These are phyloP conservation scores for Brachyrhaphis roseni DNA, from an alignment of 2,797 vertebrate species.

Conservation along the genomic window DNA sequence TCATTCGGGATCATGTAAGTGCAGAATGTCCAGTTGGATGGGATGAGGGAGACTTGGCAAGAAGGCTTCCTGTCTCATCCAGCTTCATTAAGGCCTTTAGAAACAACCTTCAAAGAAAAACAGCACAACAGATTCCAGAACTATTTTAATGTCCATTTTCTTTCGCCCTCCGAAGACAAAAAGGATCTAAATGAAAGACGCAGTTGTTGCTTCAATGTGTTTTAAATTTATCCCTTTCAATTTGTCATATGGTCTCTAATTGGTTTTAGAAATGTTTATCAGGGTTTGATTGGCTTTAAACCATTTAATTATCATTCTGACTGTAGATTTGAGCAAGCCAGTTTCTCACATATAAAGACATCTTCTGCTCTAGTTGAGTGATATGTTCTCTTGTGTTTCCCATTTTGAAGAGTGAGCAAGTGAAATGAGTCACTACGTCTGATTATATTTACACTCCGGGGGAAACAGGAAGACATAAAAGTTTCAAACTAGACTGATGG, in stretches of 20 bases:
- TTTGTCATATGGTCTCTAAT: neutral
- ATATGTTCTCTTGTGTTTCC: neutral
- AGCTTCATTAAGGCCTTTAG: slow-evolving; percentile 27
- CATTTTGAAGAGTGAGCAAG: neutral
- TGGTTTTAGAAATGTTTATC: neutral
- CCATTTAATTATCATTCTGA: neutral
- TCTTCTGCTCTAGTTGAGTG: neutral
- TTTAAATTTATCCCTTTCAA: neutral
- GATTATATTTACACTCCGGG: neutral
- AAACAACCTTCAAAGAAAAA: slow-evolving; percentile 29
- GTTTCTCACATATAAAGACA: neutral
- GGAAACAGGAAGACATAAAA: neutral
- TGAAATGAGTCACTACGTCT: neutral
- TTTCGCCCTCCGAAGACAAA: neutral
- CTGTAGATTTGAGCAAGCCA: neutral
- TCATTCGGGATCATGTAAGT: slow-evolving; percentile 61
- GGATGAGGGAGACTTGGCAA: slow-evolving; percentile 35
- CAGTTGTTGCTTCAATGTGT: neutral
- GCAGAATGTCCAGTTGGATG: slow-evolving; percentile 54
- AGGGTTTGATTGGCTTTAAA: neutral
- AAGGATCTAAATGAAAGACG: neutral
- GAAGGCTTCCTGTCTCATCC: slow-evolving; percentile 23
- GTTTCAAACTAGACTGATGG: neutral
- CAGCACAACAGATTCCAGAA: neutral
- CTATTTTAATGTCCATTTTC: neutral